phyloP scores from a whole-genome alignment of 2,113 vertebrate species.

The Oriolus oriolus region DNA sequence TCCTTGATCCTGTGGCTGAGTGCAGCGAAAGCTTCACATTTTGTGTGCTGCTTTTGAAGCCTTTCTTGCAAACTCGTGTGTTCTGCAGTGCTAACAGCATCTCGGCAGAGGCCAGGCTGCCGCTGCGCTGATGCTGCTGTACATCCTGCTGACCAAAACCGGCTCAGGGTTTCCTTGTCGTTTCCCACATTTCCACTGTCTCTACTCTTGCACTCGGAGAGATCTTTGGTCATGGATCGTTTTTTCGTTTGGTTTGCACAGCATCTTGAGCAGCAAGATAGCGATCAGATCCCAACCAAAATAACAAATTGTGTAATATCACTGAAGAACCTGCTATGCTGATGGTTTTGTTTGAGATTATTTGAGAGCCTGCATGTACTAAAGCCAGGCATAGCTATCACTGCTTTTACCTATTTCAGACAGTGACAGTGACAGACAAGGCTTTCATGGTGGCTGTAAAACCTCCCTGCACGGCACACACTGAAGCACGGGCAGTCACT shows the following conservation, averaged over 20 bases:
- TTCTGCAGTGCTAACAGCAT: not conserved
- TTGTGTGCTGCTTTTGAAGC: not conserved
- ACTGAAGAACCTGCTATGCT: not conserved
- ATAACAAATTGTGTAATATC: not conserved
- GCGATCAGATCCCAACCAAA: not conserved
- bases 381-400: not conserved
- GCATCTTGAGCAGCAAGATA: not conserved
- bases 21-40: not conserved
- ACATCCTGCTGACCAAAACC: not conserved
- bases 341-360: not conserved
- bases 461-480: not conserved
- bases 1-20: not conserved
- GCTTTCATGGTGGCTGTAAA: not conserved
- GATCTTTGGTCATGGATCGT: accelerated
- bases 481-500: not conserved
- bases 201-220: not conserved
- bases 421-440: not conserved
- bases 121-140: not conserved
- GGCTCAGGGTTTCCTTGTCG: not conserved
- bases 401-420: not conserved
- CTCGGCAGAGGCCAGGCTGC: not conserved
- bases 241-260: not conserved
- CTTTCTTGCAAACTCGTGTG: not conserved
- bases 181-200: not conserved
- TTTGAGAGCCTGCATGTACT: not conserved